These are phyloP conservation scores for Erythrocercus mccallii DNA, from an alignment of 2,113 vertebrate species.

Conservation along the genomic window DNA sequence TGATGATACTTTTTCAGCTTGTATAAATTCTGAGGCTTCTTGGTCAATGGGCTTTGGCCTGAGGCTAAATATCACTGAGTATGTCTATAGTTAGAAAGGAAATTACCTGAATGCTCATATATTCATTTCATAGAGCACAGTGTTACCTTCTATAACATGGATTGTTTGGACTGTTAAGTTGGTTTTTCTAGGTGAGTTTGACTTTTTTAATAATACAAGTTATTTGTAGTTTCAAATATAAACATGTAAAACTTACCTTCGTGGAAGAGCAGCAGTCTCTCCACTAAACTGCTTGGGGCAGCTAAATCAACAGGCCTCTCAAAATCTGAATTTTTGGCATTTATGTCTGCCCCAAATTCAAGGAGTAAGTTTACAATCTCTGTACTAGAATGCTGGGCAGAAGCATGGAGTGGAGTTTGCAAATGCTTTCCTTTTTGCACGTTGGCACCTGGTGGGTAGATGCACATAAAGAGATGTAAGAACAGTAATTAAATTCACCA, in stretches of 20 bases:
- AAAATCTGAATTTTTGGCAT: slow-evolving; percentile 85
- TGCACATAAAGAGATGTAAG: neutral
- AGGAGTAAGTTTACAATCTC: slow-evolving; percentile 85
- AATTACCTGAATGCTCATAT: neutral
- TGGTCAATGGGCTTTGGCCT: neutral
- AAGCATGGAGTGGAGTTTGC: slow-evolving; percentile 91
- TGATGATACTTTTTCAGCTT: neutral
- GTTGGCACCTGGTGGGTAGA: slow-evolving; percentile 79
- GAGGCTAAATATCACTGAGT: neutral
- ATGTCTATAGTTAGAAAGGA: neutral
- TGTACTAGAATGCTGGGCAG: slow-evolving; percentile 82
- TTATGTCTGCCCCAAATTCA: slow-evolving; percentile 92
- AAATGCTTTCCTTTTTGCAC: slow-evolving; percentile 88
- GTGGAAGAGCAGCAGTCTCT: slow-evolving; percentile 83
- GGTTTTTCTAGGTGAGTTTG: neutral
- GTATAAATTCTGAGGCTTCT: neutral
- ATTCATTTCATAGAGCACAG: neutral
- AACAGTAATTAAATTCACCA: neutral
- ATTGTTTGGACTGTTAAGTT: neutral
- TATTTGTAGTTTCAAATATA: neutral
- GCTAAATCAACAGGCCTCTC: slow-evolving; percentile 87
- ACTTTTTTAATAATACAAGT: neutral
- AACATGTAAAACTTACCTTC: slow-evolving; percentile 76
- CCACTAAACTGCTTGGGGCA: slow-evolving; percentile 82
- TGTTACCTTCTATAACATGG: neutral